Evolutionary conservation across 2,888 invertebrate genomes (phyloP).

Genomic region (Lacanobia oleracea): DNA sequence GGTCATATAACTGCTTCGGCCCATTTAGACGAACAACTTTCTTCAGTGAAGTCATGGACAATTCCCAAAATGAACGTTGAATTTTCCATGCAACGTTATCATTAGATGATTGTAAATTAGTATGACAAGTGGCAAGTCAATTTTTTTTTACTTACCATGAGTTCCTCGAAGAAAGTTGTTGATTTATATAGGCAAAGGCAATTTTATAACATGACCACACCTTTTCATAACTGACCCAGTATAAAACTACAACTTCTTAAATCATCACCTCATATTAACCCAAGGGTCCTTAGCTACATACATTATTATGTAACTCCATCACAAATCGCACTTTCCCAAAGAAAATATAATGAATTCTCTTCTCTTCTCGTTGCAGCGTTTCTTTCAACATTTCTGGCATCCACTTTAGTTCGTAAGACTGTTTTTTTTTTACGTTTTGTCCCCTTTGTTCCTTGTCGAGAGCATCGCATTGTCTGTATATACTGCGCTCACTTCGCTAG

Average conservation of each 20-base stretch:
- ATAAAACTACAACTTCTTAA: not conserved
- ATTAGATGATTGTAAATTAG: too few species aligned
- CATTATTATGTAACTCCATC: not conserved
- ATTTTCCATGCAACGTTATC: too few species aligned
- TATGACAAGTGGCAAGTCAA: too few species aligned
- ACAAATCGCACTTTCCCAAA: not conserved
- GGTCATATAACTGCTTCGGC: too few species aligned
- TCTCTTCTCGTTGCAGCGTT: conserved; percentile 86
- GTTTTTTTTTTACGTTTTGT: conserved; percentile 79
- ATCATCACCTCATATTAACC: not conserved
- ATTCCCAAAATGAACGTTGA: too few species aligned
- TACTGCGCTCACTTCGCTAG: conserved; percentile 57
- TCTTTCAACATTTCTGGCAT: conserved; percentile 90
- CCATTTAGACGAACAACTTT: too few species aligned
- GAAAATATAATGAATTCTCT: conserved; percentile 67
- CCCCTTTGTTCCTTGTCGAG: conserved; percentile 68
- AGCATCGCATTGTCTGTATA: conserved; percentile 63
- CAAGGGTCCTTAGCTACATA: not conserved
- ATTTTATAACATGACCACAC: too few species aligned
- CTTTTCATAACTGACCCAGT: too few species aligned
- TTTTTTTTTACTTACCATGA: too few species aligned
- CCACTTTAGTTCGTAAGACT: conserved; percentile 90
- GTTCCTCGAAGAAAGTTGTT: too few species aligned
- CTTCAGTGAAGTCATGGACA: too few species aligned
- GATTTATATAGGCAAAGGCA: too few species aligned